Percentiles rank a stretch among this genome's conserved stretches.
These are phyloP conservation scores for Parnassius glacialis DNA, from an alignment of 2,888 invertebrate species.

Conservation along the genomic window DNA sequence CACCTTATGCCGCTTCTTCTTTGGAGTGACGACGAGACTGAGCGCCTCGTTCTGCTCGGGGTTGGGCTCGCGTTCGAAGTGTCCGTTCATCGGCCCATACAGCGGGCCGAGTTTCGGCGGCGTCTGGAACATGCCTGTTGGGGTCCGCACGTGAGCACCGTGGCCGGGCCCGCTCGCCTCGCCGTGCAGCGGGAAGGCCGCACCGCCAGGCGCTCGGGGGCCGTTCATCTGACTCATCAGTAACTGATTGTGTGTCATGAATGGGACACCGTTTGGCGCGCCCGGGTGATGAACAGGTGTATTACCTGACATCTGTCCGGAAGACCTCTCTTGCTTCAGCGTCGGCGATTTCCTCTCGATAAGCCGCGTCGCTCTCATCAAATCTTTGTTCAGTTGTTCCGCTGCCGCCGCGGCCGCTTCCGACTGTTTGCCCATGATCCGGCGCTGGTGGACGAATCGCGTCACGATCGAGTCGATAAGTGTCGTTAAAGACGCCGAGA, in stretches of 20 bases:
- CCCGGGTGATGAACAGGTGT: slow-evolving; percentile 75
- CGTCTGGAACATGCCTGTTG: slow-evolving; percentile 90
- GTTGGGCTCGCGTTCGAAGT: slow-evolving; percentile 85
- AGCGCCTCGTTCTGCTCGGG: slow-evolving; percentile 96
- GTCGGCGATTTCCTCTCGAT: slow-evolving; percentile 90
- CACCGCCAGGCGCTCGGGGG: slow-evolving; percentile 81
- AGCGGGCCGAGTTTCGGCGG: slow-evolving; percentile 89
- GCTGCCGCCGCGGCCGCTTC: slow-evolving; percentile 90
- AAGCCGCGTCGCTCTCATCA: slow-evolving; percentile 89
- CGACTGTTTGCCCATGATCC: slow-evolving; percentile 87
- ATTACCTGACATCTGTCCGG: slow-evolving; percentile 80
- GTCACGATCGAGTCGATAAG: slow-evolving; percentile 94
- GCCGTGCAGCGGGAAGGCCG: slow-evolving; percentile 86
- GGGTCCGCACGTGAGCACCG: slow-evolving; percentile 79
- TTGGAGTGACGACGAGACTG: slow-evolving; percentile 95
- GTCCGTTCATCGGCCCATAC: slow-evolving; percentile 83
- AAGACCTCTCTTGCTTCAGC: slow-evolving; percentile 85
- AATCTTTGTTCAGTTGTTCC: slow-evolving; percentile 92
- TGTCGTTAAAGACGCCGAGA: slow-evolving; percentile 90
- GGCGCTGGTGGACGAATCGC: slow-evolving; percentile 90
- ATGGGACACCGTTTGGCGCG: slow-evolving; percentile 70
- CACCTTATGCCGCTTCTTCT: slow-evolving; percentile 98
- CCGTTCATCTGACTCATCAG: slow-evolving; percentile 80
- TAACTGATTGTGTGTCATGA: slow-evolving; percentile 71
- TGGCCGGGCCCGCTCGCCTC: slow-evolving; percentile 78